Percentiles rank a stretch among this genome's conserved stretches.
Evolutionary conservation across 2,113 vertebrate genomes (phyloP).

Genomic region (Odobenus rosmarus): DNA sequence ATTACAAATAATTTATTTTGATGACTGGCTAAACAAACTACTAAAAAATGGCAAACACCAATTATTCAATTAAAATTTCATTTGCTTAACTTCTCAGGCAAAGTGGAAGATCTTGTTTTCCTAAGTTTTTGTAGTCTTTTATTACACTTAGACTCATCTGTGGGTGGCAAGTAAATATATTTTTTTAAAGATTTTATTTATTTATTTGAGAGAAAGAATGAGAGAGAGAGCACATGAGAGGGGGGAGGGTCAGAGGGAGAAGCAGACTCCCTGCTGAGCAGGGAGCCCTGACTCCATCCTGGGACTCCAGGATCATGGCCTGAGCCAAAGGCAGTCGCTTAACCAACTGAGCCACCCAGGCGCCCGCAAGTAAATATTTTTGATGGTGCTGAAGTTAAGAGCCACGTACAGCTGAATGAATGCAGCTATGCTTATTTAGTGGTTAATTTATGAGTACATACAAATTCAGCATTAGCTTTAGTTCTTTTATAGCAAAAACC

Average conservation of each 20-base stretch:
- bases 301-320: no score
- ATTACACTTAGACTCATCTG: background rate
- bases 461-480: background rate
- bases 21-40: background rate
- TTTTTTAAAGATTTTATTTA: background rate
- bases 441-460: background rate
- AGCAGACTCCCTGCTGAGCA: no score
- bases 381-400: background rate
- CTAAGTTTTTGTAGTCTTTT: slow-evolving; percentile 17
- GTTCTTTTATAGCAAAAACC: background rate
- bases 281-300: no score
- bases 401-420: background rate
- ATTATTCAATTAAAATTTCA: background rate
- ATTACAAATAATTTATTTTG: background rate
- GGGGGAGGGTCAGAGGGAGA: no score
- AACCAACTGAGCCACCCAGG: no score
- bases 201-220: no score
- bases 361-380: slow-evolving; percentile 1
- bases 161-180: slow-evolving; percentile 28
- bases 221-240: no score
- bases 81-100: background rate
- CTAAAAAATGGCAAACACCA: background rate
- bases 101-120: background rate
- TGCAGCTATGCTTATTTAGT: background rate
- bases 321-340: no score